Evolutionary conservation across 2,113 vertebrate species (phyloP).

Genomic region (Dissostichus mawsoni): DNA sequence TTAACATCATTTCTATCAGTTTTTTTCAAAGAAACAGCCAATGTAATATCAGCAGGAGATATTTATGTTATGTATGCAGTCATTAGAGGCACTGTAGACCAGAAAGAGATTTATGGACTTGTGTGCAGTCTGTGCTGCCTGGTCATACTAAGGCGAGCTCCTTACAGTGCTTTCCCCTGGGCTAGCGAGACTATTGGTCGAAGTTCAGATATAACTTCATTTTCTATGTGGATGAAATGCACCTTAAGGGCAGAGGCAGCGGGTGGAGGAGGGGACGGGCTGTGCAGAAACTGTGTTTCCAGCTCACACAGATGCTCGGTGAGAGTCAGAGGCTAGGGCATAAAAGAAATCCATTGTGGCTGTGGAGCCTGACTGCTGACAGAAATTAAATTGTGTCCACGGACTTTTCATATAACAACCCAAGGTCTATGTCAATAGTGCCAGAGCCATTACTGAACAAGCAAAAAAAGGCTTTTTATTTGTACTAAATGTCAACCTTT

Average conservation of each 20-base stretch:
- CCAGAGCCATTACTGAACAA: constrained; percentile 58
- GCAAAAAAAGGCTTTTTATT: constrained; percentile 43
- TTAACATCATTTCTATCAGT: constrained; percentile 11
- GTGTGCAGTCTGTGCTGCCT: constrained; percentile 68
- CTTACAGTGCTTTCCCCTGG: constrained; percentile 87
- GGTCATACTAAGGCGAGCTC: constrained; percentile 63
- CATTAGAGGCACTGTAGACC: constrained; percentile 66
- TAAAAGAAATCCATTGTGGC: constrained; percentile 83
- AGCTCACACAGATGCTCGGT: constrained; percentile 71
- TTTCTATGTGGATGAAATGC: constrained; percentile 95
- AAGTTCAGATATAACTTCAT: constrained; percentile 94
- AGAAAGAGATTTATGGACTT: constrained; percentile 80
- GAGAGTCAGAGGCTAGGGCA: constrained; percentile 71
- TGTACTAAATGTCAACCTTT: constrained; percentile 51
- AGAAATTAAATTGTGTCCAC: constrained; percentile 86
- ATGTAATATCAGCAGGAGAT: constrained; percentile 38
- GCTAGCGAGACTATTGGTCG: constrained; percentile 92
- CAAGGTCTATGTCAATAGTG: constrained; percentile 79
- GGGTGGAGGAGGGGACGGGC: constrained; percentile 55
- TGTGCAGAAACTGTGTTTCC: constrained; percentile 59
- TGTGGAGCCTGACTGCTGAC: constrained; percentile 79
- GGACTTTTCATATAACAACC: constrained; percentile 82
- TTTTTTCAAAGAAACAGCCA: not conserved
- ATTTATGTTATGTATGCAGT: constrained; percentile 68
- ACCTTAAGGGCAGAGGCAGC: constrained; percentile 82